Base-by-base conservation (phyloP, 2,113 vertebrate genomes). In the Malurus alboscapulatus region DNA sequence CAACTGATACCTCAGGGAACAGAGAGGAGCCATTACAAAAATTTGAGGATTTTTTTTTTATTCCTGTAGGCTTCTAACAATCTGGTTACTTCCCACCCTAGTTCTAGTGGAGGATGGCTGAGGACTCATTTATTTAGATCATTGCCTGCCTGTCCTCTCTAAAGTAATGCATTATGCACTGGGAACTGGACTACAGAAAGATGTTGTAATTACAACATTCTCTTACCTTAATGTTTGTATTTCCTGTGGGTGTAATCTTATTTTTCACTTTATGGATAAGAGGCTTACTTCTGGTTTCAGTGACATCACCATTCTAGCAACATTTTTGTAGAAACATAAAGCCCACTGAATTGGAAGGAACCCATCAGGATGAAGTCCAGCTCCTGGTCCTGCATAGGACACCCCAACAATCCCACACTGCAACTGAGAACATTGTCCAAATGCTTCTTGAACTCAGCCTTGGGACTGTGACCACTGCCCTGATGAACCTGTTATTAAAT, bases 21-120 rank as follows among this genome's bases (percentile, higher is more conserved):
- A 17, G 51, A n/a, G 18, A 57, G 10, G 7, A 67, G 45, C n/a
- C 53, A 16, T 14, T 9, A 66, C 36, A 44, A 9, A 9, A 24
- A 42, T 1, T 6, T 15, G 18, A 34, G 1, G 2, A 5, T 0
- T 30, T 24, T 16, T 36, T 36, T 67, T 53, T 34, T 8, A 59
- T 27, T 73, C 83, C 67, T 79, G 88, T 36, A 78, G 53, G 38
- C 19, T 66, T 78, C 69, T 47, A 51, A 25, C 7, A 14, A 5
- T 5, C 1, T 20, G 15, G 38, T 51, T 48, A 48, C 4, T 38
- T 38, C 59, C 72, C 59, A 53, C 29, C 53, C 48, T 32, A 51
- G 14, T 22, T 48, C 40, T 40, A 42, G 24, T 1, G 19, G 32
- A 53, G 61, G 27, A 47, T 27, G 15, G 53, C 59, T 15, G 32